phyloP scores from a whole-genome alignment of 2,888 invertebrate genomes.

The Octonoba sinensis region DNA sequence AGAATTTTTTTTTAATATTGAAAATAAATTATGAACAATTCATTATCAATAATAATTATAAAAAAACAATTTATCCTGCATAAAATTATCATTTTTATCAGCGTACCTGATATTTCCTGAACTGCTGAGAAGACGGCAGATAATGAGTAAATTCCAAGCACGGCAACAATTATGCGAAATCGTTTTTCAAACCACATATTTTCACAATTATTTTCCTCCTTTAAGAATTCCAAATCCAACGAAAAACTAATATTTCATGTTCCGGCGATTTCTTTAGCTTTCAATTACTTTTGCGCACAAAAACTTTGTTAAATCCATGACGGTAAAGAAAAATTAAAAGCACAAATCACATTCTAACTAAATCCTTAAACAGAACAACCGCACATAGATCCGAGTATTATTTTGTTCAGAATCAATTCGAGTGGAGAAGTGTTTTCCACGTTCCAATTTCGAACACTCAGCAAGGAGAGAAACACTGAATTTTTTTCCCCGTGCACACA shows the following conservation, averaged over 20 bases:
- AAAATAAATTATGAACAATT: no score
- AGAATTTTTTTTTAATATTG: no score
- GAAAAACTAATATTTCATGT: neutral
- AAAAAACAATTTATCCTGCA: no score
- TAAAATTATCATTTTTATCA: neutral
- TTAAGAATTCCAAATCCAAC: no score
- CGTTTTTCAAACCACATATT: conserved; percentile 20
- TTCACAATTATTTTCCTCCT: no score
- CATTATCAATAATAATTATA: no score
- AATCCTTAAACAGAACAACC: no score
- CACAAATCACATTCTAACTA: no score
- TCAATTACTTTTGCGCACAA: neutral
- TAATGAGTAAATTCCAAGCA: conserved; percentile 53
- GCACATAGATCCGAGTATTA: no score
- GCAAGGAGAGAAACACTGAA: conserved; percentile 1
- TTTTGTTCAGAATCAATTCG: no score
- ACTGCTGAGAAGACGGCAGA: conserved; percentile 14
- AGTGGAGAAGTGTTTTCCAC: no score
- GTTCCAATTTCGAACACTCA: neutral
- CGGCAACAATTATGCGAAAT: neutral
- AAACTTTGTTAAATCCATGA: neutral
- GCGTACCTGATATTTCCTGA: conserved; percentile 48
- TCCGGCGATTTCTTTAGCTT: neutral
- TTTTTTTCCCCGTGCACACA: neutral
- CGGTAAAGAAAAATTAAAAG: neutral